phyloP scores from a whole-genome alignment of 2,888 invertebrate species.

The Eupithecia inturbata region DNA sequence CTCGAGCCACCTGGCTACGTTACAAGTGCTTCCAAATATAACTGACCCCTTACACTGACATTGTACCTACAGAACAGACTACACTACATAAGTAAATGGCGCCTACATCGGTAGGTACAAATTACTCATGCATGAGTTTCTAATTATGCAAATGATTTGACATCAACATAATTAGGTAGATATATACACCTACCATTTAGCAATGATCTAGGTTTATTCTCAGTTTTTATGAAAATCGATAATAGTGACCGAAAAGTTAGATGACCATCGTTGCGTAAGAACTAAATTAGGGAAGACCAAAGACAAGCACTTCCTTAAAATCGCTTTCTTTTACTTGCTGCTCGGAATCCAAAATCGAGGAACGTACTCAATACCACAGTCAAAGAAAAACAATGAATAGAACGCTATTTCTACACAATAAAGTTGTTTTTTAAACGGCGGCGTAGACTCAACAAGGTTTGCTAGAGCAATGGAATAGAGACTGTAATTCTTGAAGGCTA shows the following conservation, averaged over 20 bases:
- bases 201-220: not conserved
- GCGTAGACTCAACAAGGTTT: slow-evolving; percentile 57
- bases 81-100: slow-evolving; percentile 8
- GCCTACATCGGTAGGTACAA: slow-evolving; percentile 14
- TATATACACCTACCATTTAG: not conserved
- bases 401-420: slow-evolving; percentile 45
- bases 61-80: slow-evolving; percentile 8
- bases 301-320: slow-evolving; percentile 75
- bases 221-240: not conserved
- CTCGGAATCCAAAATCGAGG: slow-evolving; percentile 80
- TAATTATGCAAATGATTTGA: slow-evolving; percentile 2
- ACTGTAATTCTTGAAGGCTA: slow-evolving; percentile 37
- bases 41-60: slow-evolving; percentile 45
- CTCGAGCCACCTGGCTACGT: slow-evolving; percentile 61
- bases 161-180: slow-evolving; percentile 1
- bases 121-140: slow-evolving; percentile 5
- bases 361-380: slow-evolving; percentile 63
- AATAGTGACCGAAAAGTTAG: not conserved
- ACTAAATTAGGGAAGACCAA: slow-evolving; percentile 64
- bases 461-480: slow-evolving; percentile 37
- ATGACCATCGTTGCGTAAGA: slow-evolving; percentile 53
- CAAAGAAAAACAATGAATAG: slow-evolving; percentile 42
- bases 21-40: slow-evolving; percentile 66
- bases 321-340: slow-evolving; percentile 78
- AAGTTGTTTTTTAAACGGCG: slow-evolving; percentile 51